A percentile compares a stretch with the other conserved stretches of the same genome.
Evolutionary conservation across 1,140 invertebrate genomes (phyloP).

Genomic region (Anthonomus grandis): DNA sequence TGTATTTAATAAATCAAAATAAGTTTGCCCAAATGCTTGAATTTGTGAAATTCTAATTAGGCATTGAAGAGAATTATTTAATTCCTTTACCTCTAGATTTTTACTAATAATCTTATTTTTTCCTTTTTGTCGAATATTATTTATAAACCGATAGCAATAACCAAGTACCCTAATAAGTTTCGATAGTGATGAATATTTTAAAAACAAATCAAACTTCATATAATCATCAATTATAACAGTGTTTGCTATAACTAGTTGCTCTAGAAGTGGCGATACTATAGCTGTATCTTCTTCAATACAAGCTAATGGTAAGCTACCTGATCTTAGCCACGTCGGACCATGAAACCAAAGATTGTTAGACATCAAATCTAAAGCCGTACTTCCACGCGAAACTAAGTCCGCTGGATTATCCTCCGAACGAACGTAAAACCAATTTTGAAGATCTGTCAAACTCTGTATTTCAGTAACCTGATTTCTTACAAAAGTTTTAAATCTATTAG

Average conservation of each 20-base stretch:
- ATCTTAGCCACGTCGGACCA: constrained; percentile 23
- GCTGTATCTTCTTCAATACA: background rate
- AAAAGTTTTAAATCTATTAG: constrained; percentile 1
- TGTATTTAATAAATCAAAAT: constrained; percentile 9
- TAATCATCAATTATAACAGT: background rate
- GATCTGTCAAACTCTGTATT: background rate
- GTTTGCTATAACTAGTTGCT: background rate
- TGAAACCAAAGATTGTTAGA: constrained; percentile 23
- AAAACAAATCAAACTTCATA: background rate
- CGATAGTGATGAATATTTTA: constrained; percentile 7
- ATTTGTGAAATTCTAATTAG: constrained; percentile 11
- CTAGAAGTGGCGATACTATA: background rate
- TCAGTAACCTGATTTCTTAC: constrained; percentile 11
- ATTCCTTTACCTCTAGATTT: background rate
- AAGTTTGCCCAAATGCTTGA: constrained; percentile 7
- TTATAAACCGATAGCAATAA: constrained; percentile 9
- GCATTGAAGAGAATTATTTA: background rate
- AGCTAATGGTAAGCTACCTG: background rate
- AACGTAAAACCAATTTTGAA: constrained; percentile 9
- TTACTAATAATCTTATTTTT: background rate
- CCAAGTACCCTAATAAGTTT: constrained; percentile 13
- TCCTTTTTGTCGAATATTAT: constrained; percentile 11
- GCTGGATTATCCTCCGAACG: constrained; percentile 16
- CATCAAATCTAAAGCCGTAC: background rate
- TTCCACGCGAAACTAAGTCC: constrained; percentile 14